Percentiles rank a stretch among this genome's conserved stretches.
Conservation (phyloP, 2,888 invertebrate species). For the Clistopyga incitator region DNA sequence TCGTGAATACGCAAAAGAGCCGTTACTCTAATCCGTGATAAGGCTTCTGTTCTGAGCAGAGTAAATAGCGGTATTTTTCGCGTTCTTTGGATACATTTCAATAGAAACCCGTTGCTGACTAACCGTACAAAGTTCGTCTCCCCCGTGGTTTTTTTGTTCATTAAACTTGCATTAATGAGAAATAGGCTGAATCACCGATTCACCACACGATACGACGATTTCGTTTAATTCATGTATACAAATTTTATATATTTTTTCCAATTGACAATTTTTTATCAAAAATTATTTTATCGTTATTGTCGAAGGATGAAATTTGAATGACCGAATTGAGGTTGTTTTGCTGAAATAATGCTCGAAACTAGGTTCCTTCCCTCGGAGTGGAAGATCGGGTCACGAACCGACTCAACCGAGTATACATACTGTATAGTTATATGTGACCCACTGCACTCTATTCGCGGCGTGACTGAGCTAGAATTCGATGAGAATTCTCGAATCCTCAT, state of each 20-base stretch:
- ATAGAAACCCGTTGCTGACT: conserved; percentile 3
- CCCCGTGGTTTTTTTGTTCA: conserved; percentile 9
- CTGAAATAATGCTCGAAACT: conserved; percentile 28
- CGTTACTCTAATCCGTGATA: conserved; percentile 54
- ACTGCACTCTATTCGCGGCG: conserved; percentile 63
- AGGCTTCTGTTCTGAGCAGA: conserved; percentile 14
- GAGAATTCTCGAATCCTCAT: conserved; percentile 30
- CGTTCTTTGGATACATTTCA: neutral
- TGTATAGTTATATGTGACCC: conserved; percentile 54
- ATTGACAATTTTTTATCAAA: no score
- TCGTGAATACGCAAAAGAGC: conserved; percentile 25
- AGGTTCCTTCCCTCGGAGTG: conserved; percentile 13
- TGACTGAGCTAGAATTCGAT: conserved; percentile 55
- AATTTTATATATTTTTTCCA: neutral
- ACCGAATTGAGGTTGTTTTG: neutral
- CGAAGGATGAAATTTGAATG: neutral
- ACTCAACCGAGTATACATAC: conserved; percentile 27
- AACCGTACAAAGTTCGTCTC: conserved; percentile 2
- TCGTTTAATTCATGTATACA: neutral
- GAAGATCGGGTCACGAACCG: conserved; percentile 55
- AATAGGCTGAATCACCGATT: conserved; percentile 6
- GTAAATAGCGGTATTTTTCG: conserved; percentile 56
- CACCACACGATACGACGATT: neutral
- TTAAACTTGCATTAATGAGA: neutral
- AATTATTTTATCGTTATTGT: no score